Conservation (phyloP, 2,113 vertebrate species). For the zebrafish (Danio rerio) region GRCz12tu NC_133176.1:16482001-16482500, state of each 20-base stretch:
- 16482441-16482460: conserved; percentile 12
- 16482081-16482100: conserved; percentile 41
- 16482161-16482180: conserved; percentile 45
- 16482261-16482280: neutral
- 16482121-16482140: conserved; percentile 33
- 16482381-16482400: conserved; percentile 1
- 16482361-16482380: neutral
- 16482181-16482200: conserved; percentile 26
- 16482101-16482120: conserved; percentile 29
- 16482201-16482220: neutral
- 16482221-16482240: conserved; percentile 19
- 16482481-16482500: neutral
- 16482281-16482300: conserved; percentile 11
- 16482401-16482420: conserved; percentile 3
- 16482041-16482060: conserved; percentile 38
- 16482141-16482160: conserved; percentile 37
- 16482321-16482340: neutral
- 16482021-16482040: conserved; percentile 34
- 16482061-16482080: conserved; percentile 16
- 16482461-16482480: neutral
- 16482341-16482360: neutral
- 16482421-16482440: conserved; percentile 24
- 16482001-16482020: conserved; percentile 37
- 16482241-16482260: neutral
- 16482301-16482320: neutral